phyloP scores from a whole-genome alignment of 2,113 vertebrate species.

The Erpornis zantholeuca region DNA sequence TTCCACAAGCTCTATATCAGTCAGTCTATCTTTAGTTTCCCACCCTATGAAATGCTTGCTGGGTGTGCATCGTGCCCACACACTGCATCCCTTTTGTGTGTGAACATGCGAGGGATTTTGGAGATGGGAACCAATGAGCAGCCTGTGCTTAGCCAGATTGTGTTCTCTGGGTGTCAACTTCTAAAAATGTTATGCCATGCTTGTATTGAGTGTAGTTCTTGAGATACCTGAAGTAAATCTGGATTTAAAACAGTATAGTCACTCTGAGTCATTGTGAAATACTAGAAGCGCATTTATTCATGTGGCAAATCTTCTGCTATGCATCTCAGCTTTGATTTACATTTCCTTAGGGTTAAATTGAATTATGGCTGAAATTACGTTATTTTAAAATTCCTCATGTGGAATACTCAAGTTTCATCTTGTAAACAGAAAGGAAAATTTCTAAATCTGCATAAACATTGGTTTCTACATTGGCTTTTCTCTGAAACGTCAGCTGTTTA shows the following conservation, averaged over 20 bases:
- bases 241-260: neutral
- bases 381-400: neutral
- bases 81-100: neutral
- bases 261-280: neutral
- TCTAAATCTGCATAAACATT: neutral
- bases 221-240: neutral
- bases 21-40: neutral
- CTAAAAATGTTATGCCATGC: neutral
- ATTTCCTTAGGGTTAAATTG: neutral
- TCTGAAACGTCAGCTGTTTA: slow-evolving; percentile 1
- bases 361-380: neutral
- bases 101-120: neutral
- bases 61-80: neutral
- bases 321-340: neutral
- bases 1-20: neutral
- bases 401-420: neutral
- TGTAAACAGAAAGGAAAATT: neutral
- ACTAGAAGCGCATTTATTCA: neutral
- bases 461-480: neutral
- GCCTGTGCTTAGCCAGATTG: neutral
- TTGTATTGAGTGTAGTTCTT: fast-evolving
- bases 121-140: neutral
- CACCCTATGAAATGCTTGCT: neutral
- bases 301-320: neutral
- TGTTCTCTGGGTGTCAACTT: neutral